Evolutionary conservation across 64 coral and sea anemone species (phyloP).

Genomic region (Montipora cactus): DNA sequence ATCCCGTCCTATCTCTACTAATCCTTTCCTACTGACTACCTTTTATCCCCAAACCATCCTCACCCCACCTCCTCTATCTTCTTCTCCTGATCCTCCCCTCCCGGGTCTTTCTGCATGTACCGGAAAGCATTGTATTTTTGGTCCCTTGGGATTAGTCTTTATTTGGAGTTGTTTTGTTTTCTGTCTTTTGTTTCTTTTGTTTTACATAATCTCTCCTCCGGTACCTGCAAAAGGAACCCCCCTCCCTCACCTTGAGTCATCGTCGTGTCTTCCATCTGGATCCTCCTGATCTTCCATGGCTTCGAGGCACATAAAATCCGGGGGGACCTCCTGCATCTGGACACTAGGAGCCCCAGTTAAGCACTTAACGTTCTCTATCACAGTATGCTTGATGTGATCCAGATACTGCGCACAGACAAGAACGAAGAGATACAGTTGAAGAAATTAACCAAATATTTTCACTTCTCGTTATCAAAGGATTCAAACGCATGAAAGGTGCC

Average conservation of each 20-base stretch:
- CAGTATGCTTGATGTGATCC: constrained; percentile 85
- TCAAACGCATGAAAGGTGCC: too few species aligned
- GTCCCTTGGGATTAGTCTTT: too few species aligned
- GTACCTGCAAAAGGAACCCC: not conserved
- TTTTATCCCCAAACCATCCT: not conserved
- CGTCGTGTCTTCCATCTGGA: constrained; percentile 65
- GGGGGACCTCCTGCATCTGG: constrained; percentile 95
- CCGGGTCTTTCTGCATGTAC: too few species aligned
- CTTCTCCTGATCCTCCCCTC: not conserved
- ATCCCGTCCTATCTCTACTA: not conserved
- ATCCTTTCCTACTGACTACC: not conserved
- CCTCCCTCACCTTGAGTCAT: constrained; percentile 68
- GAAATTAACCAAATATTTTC: not conserved
- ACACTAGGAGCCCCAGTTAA: constrained; percentile 86
- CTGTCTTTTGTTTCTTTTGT: too few species aligned
- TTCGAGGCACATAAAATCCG: constrained; percentile 85
- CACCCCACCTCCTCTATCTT: too few species aligned
- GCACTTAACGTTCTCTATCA: constrained; percentile 81
- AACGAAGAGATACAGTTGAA: not conserved
- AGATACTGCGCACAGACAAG: constrained; percentile 66
- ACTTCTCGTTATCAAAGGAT: too few species aligned
- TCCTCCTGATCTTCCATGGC: constrained; percentile 80
- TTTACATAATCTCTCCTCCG: too few species aligned
- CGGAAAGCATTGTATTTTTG: too few species aligned
- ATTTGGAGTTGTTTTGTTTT: too few species aligned